Percentiles rank a stretch among this genome's conserved stretches.
Evolutionary conservation across 2,797 vertebrate genomes (phyloP).

Genomic region (Chiropotes sagulatus): DNA sequence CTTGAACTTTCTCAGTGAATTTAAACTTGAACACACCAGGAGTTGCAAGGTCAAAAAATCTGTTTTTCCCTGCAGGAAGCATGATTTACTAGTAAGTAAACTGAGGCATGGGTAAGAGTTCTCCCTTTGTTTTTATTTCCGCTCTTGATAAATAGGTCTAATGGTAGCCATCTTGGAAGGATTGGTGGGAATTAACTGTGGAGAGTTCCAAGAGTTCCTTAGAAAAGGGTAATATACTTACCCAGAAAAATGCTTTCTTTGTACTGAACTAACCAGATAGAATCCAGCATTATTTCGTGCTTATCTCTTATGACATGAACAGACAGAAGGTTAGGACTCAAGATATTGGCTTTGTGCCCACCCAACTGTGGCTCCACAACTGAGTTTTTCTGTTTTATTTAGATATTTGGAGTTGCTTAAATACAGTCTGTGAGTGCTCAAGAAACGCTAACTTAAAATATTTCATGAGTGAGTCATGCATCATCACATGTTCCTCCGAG

Average conservation of each 20-base stretch:
- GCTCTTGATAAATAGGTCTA: background rate
- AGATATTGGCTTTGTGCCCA: background rate
- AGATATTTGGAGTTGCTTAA: background rate
- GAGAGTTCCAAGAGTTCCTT: background rate
- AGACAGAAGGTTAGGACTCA: background rate
- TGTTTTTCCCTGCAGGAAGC: background rate
- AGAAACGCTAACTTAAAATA: conserved; percentile 41
- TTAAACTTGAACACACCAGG: background rate
- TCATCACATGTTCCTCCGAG: background rate
- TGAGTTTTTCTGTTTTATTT: background rate
- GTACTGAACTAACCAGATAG: background rate
- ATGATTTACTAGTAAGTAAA: background rate
- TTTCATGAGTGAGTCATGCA: conserved; percentile 59
- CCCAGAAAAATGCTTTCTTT: background rate
- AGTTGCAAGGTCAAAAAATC: background rate
- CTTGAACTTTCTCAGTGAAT: conserved; percentile 11
- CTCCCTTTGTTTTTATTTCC: background rate
- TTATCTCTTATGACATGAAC: background rate
- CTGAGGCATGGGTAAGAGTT: background rate
- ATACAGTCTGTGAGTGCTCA: background rate
- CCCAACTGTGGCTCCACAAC: background rate
- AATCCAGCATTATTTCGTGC: background rate
- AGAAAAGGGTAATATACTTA: background rate
- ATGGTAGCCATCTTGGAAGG: background rate
- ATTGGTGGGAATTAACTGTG: background rate